These are phyloP conservation scores for Noctua fimbriata DNA, from an alignment of 2,888 invertebrate genomes.

Conservation along the genomic window DNA sequence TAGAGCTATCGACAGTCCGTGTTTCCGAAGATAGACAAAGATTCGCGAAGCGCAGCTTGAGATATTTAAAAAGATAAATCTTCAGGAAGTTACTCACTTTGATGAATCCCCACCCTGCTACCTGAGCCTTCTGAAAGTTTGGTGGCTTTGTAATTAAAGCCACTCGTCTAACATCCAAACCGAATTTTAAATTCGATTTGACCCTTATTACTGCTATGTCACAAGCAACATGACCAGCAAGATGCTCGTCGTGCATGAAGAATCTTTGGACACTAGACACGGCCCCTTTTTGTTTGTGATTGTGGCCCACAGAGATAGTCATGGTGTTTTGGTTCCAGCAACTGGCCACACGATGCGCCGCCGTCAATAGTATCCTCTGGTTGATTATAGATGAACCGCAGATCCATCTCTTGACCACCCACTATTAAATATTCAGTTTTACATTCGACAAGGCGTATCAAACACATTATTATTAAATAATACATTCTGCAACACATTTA, in stretches of 20 bases:
- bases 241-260: constrained; percentile 2
- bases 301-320: constrained; percentile 4
- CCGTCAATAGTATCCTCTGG: constrained; percentile 52
- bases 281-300: background rate
- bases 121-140: background rate
- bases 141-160: background rate
- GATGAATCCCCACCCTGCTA: constrained; percentile 23
- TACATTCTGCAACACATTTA: background rate
- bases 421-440: background rate
- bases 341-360: constrained; percentile 55
- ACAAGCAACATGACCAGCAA: rapidly evolving
- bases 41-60: background rate
- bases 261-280: background rate
- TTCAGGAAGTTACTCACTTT: constrained; percentile 11
- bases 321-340: constrained; percentile 21
- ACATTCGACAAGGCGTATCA: background rate
- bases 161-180: background rate
- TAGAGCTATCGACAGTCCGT: background rate
- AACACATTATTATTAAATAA: background rate
- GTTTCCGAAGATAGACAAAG: background rate
- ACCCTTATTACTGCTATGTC: constrained; percentile 27
- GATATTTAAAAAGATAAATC: background rate
- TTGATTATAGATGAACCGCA: constrained; percentile 63
- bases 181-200: background rate
- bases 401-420: background rate